phyloP scores from a whole-genome alignment of 2,888 invertebrate genomes.

The Onchidella celtica region DNA sequence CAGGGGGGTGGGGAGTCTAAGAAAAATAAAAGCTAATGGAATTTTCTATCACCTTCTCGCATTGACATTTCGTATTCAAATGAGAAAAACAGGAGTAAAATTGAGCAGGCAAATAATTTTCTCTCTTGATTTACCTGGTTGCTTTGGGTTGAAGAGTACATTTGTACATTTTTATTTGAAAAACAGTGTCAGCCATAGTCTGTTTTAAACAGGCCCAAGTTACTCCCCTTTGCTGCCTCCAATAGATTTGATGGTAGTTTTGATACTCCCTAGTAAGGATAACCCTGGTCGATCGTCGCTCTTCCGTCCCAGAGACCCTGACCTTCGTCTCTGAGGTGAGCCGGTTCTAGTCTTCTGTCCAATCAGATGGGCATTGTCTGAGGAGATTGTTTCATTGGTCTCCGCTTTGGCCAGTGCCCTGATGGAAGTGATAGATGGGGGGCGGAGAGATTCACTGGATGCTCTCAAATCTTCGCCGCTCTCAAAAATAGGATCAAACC shows the following conservation, averaged over 20 bases:
- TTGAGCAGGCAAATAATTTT: too few species aligned
- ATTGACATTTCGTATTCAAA: too few species aligned
- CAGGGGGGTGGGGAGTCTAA: too few species aligned
- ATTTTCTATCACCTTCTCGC: too few species aligned
- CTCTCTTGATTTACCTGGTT: too few species aligned
- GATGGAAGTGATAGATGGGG: conserved; percentile 57
- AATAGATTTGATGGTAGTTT: conserved; percentile 63
- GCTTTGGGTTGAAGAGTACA: too few species aligned
- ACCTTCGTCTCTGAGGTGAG: conserved; percentile 49
- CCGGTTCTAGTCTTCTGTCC: conserved; percentile 35
- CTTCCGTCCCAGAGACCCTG: conserved; percentile 44
- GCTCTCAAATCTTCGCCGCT: conserved; percentile 68
- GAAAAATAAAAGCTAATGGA: too few species aligned
- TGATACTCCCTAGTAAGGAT: conserved; percentile 59
- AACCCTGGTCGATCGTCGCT: conserved; percentile 56
- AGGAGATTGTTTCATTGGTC: conserved; percentile 47
- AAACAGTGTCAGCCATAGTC: too few species aligned
- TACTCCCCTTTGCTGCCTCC: conserved; percentile 42
- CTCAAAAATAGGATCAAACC: conserved; percentile 72
- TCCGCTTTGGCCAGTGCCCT: conserved; percentile 45
- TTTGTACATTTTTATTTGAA: too few species aligned
- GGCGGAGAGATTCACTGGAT: conserved; percentile 62
- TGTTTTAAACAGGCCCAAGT: background rate
- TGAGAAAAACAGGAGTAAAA: too few species aligned
- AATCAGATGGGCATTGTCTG: conserved; percentile 53